These are phyloP conservation scores for Puffinus mauretanicus DNA, from an alignment of 2,113 vertebrate species.

Conservation along the genomic window DNA sequence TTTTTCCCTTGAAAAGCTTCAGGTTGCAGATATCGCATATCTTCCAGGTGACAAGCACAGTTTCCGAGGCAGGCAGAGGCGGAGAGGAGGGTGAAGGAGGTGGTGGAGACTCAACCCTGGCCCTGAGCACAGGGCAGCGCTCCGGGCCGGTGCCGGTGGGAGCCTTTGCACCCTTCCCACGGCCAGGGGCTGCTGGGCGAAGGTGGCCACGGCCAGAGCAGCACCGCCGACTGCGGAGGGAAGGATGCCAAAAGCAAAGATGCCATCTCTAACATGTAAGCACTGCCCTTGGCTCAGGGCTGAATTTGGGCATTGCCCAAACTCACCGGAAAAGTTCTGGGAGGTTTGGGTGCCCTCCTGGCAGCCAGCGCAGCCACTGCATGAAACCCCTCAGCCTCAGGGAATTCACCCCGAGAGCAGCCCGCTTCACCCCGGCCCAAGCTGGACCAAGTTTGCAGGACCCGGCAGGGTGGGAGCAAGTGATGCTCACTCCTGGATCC, in stretches of 20 bases:
- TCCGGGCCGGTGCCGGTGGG: accelerated
- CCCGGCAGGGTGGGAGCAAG: neutral
- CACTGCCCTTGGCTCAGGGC: neutral
- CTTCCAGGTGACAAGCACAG: neutral
- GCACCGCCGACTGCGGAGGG: accelerated
- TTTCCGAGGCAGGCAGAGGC: neutral
- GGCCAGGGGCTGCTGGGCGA: neutral
- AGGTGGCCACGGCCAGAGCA: neutral
- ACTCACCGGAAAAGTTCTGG: neutral
- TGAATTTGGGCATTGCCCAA: neutral
- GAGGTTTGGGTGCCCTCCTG: neutral
- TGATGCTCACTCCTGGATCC: accelerated
- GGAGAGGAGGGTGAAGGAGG: neutral
- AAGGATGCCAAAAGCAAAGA: neutral
- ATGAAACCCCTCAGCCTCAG: neutral
- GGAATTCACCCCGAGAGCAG: neutral
- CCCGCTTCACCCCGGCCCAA: neutral
- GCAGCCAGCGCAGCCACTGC: accelerated
- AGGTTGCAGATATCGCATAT: neutral
- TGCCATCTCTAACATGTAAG: accelerated
- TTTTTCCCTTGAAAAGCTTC: neutral
- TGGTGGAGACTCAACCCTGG: neutral
- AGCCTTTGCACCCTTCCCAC: neutral
- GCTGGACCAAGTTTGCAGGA: neutral
- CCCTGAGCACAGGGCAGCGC: neutral